Base-by-base conservation (phyloP, 2,113 vertebrate species). In the Nothoprocta pentlandii region DNA sequence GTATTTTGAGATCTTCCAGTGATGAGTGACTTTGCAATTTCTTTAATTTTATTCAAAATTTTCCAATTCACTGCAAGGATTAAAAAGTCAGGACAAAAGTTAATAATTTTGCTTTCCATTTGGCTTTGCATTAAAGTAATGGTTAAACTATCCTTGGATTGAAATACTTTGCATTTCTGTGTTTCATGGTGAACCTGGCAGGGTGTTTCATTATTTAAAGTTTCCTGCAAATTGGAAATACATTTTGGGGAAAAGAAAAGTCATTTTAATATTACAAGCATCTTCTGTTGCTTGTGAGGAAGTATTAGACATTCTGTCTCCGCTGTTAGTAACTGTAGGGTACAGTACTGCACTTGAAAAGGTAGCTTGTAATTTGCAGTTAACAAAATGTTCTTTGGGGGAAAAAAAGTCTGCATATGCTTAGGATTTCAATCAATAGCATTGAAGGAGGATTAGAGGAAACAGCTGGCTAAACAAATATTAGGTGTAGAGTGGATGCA, bases 391-490 rank as follows among this genome's bases (percentile, higher is more conserved):
- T 97, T 97, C 96, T 97, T 97, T 97, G 87, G 89, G 92, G 76
- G 34, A 25, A 83, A 94, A 74, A 75, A 67, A 51, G 64, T 28
- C 94, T 96, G 95, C 94, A 93, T 94, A 94, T 97, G 89, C 91
- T 97, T 88, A 94, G 95, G 89, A 96, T 97, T 97, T 98, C 97
- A 97, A 98, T 98, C 97, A 97, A 93, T 94, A 94, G 84, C 96
- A 92, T 97, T 97, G 97, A 97, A 97, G 94, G 89, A 97, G 95
- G 93, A 98, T 97, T 97, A 98, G 95, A 97, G 97, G 97, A 98
- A 98, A 98, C 98, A 98, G 97, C 98, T 98, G 98, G 97, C 98
- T 98, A 98, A 98, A 98, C 97, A 98, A 98, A 98, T 98, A 98
- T 97, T 98, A 97, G 96, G 93, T 93, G 92, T 82, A 71, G 97